Base-by-base conservation (phyloP, 2,113 vertebrate genomes). In the Dipodomys merriami region DNA sequence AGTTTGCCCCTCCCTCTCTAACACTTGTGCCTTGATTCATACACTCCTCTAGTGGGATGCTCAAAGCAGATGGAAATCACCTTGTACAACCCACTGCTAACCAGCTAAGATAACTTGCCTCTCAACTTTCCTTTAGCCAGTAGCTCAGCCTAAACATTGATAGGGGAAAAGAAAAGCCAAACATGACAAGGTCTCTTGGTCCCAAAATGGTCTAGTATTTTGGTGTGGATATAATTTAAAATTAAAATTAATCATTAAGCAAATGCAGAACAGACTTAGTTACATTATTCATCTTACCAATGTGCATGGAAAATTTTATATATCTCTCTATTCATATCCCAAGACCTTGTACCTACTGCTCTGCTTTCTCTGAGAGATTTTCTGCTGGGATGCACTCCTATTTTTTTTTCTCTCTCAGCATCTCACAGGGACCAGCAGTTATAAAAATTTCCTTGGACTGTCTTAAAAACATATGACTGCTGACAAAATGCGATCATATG, bases 1-100 rank as follows among this genome's bases (percentile, higher is more conserved):
- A 53, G 74, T 5, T 62, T 19, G 62, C 85, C 76, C 81, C 90
- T 91, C 95, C 89, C 29, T 92, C 62, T 30, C 89, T 16, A 35
- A 88, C 90, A 78, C 86, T 91, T 79, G 84, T 64, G 74, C 83
- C 78, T 91, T 95, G 95, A 97, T 95, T 96, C 96, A 95, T 88
- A 13, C 1, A 46, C 79, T 74, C 72, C 87, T 53, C n/a, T 4
- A 62, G 71, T 60, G 80, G 92, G 95, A 46, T 80, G 91, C 87
- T 53, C 85, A 33, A 64, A 95, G 93, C 85, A 78, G 93, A 93
- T 86, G 87, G 93, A 96, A 73, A 88, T 95, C 93, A 44, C 87
- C 71, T 16, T 19, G 67, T 82, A 62, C 12, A 69, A 90, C 74
- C 81, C 67, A 65, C 81, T 5, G 2, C 62, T 72, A 49, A 1